phyloP scores from a whole-genome alignment of 2,113 vertebrate species.

The Chrysemys picta region DNA sequence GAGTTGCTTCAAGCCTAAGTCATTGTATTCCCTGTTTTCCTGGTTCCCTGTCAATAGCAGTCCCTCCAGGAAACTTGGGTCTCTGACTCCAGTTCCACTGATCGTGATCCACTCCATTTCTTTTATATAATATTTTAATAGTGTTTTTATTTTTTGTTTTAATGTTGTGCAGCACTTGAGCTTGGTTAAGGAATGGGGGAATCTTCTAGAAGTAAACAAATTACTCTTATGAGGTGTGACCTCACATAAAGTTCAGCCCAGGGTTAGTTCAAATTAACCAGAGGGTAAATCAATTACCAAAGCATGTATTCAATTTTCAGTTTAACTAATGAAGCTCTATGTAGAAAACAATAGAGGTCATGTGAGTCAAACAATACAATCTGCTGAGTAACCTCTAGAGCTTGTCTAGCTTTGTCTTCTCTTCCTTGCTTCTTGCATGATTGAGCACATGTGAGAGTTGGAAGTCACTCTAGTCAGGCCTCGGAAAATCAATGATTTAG shows the following conservation, averaged over 20 bases:
- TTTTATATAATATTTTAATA: neutral
- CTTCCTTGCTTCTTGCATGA: neutral
- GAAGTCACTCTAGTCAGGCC: neutral
- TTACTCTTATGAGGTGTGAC: neutral
- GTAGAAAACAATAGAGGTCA: neutral
- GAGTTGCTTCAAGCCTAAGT: no score
- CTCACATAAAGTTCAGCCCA: no score
- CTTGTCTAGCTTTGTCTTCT: neutral
- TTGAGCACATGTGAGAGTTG: neutral
- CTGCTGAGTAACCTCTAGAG: neutral
- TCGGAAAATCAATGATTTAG: neutral
- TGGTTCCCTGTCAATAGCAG: neutral
- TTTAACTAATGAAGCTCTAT: neutral
- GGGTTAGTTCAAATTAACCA: neutral
- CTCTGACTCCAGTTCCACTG: neutral
- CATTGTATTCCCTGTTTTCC: neutral
- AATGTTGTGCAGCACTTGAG: neutral
- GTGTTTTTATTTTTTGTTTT: neutral
- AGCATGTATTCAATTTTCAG: neutral
- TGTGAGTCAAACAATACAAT: neutral
- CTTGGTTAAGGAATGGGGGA: neutral
- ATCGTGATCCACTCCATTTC: neutral
- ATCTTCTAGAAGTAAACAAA: neutral
- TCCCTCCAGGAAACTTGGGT: neutral
- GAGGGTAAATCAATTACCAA: neutral